Conservation (phyloP, 1,140 invertebrate genomes). For the Bradysia coprophila region DNA sequence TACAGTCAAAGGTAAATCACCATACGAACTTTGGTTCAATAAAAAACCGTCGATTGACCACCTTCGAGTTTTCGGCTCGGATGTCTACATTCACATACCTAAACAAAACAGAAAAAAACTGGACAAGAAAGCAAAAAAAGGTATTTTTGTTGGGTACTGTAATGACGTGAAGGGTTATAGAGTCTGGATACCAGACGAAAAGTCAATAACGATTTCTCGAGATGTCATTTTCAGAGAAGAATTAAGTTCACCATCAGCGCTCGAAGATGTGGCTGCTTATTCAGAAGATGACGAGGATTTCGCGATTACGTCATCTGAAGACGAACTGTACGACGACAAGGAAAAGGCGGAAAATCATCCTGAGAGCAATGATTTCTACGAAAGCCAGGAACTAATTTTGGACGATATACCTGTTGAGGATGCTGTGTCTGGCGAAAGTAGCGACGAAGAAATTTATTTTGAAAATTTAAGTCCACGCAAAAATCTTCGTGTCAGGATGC, state of each 20-base stretch:
- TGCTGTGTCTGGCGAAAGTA: no score
- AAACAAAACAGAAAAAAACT: constrained; percentile 6
- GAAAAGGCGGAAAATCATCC: background rate
- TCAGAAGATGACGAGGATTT: no score
- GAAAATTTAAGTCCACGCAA: no score
- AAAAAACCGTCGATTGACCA: constrained; percentile 7
- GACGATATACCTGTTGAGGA: background rate
- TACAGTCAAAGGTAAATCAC: constrained; percentile 3
- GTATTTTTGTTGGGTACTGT: constrained; percentile 5
- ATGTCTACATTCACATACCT: constrained; percentile 6
- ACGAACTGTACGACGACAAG: background rate
- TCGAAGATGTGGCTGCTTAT: no score
- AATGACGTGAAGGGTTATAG: background rate
- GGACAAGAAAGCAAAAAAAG: constrained; percentile 5
- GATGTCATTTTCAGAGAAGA: constrained; percentile 6
- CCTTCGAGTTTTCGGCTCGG: constrained; percentile 11
- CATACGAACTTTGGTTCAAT: constrained; percentile 9
- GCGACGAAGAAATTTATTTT: no score
- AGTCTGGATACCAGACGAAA: background rate
- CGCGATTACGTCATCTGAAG: background rate
- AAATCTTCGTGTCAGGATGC: background rate
- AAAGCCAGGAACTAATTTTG: background rate
- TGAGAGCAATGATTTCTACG: background rate
- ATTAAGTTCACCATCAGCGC: no score
- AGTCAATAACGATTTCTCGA: background rate